phyloP scores from a whole-genome alignment of 2,113 vertebrate genomes.

The Strix uralensis region DNA sequence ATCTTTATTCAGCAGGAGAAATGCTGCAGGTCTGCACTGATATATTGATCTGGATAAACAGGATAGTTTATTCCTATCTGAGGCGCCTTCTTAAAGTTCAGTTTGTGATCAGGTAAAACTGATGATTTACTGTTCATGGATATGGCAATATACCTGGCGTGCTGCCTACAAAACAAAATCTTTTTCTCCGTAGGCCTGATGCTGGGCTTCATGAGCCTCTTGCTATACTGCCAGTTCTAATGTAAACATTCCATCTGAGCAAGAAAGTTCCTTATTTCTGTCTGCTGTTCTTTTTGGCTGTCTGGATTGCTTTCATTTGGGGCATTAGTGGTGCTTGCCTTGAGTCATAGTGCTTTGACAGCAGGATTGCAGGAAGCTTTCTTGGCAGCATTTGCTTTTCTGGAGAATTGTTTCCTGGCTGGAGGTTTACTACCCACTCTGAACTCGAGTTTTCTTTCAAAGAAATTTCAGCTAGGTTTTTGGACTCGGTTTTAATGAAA shows the following conservation, averaged over 20 bases:
- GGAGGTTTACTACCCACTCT: not conserved
- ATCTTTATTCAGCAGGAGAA: conserved; percentile 26
- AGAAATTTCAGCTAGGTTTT: not conserved
- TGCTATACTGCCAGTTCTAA: not conserved
- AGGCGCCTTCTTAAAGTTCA: not conserved
- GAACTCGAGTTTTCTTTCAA: not conserved
- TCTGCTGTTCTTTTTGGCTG: not conserved
- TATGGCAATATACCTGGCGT: not conserved
- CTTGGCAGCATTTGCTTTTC: not conserved
- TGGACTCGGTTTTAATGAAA: not conserved
- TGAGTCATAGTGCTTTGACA: not conserved
- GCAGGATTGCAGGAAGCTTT: not conserved
- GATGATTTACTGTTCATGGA: not conserved
- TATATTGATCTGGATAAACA: conserved; percentile 13
- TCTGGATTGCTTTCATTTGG: not conserved
- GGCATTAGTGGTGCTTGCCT: not conserved
- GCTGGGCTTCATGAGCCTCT: not conserved
- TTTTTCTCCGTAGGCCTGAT: not conserved
- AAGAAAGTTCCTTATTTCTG: not conserved
- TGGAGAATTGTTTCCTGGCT: not conserved
- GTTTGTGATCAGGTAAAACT: not conserved
- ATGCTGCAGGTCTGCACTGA: not conserved
- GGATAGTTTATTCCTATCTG: not conserved
- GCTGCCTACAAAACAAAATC: not conserved
- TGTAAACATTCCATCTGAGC: not conserved